Evolutionary conservation across 2,113 vertebrate species (phyloP).

Genomic region (Pluvialis apricaria): DNA sequence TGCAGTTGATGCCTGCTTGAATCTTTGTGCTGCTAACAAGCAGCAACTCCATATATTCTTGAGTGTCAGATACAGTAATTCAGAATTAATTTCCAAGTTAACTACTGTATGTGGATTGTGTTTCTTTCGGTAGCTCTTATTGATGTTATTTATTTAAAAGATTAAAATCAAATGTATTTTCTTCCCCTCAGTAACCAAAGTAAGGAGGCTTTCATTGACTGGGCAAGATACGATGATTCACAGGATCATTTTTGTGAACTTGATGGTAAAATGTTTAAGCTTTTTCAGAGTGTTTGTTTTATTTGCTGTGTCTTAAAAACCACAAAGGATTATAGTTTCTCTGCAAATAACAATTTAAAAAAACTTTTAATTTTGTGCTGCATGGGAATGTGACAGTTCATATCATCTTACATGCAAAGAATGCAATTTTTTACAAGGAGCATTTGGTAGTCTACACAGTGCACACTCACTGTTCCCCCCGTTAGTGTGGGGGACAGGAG

Average conservation of each 20-base stretch:
- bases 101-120: neutral
- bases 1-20: neutral
- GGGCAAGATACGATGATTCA: conserved; percentile 95
- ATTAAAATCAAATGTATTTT: conserved; percentile 6
- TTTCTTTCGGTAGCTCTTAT: neutral
- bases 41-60: neutral
- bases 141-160: neutral
- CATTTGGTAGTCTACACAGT: neutral
- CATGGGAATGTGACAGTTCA: neutral
- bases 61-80: neutral
- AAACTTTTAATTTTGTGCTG: neutral
- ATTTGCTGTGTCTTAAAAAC: neutral
- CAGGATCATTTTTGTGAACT: conserved; percentile 98
- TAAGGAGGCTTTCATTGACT: conserved; percentile 95
- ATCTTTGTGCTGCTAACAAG: neutral
- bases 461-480: neutral
- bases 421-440: neutral
- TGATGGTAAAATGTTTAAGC: conserved; percentile 81
- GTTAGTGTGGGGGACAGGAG: neutral
- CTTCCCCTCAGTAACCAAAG: conserved; percentile 84
- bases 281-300: conserved; percentile 1
- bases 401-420: neutral
- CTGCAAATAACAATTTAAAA: neutral
- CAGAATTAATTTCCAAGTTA: neutral
- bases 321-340: neutral